Conservation (phyloP, 2,888 invertebrate species). For the Drosophila testacea region DNA sequence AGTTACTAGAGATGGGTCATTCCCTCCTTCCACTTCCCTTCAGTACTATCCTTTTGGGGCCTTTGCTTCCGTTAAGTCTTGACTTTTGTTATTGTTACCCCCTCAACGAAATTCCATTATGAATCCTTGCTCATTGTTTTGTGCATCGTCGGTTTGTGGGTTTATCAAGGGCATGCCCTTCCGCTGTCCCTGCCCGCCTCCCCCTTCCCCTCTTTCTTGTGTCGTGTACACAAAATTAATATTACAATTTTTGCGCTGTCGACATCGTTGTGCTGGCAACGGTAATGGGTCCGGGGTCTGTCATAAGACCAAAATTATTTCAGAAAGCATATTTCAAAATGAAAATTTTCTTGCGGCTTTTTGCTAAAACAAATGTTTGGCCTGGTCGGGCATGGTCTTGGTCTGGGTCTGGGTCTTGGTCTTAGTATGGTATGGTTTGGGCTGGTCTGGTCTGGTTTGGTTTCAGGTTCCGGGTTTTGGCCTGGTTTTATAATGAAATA, state of each 20-base stretch:
- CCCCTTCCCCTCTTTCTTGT: conserved; percentile 9
- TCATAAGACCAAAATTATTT: conserved; percentile 76
- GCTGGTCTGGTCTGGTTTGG: background rate
- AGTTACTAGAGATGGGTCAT: conserved; percentile 47
- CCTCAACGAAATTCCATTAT: conserved; percentile 72
- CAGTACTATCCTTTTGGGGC: conserved; percentile 15
- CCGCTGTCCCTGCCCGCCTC: conserved; percentile 11
- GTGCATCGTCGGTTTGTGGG: conserved; percentile 66
- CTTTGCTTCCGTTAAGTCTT: conserved; percentile 68
- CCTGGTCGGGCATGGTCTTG: conserved; percentile 29
- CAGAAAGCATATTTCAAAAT: conserved; percentile 78
- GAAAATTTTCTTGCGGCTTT: conserved; percentile 77
- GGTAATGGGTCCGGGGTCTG: conserved; percentile 44
- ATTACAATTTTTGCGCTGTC: conserved; percentile 72
- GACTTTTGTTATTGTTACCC: conserved; percentile 65
- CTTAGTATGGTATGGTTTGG: conserved; percentile 1
- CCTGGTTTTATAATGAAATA: conserved; percentile 74
- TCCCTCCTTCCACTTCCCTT: background rate
- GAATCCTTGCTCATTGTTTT: conserved; percentile 78
- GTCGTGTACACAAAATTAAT: conserved; percentile 74
- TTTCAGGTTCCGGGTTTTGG: conserved; percentile 24
- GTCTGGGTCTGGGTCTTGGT: conserved; percentile 11
- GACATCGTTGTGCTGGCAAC: conserved; percentile 38
- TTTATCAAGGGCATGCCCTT: conserved; percentile 57
- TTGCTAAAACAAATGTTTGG: conserved; percentile 77